A percentile compares a stretch with the other conserved stretches of the same genome.
Conservation (phyloP, 1,140 invertebrate species). For the Platorchestia sp. region DNA sequence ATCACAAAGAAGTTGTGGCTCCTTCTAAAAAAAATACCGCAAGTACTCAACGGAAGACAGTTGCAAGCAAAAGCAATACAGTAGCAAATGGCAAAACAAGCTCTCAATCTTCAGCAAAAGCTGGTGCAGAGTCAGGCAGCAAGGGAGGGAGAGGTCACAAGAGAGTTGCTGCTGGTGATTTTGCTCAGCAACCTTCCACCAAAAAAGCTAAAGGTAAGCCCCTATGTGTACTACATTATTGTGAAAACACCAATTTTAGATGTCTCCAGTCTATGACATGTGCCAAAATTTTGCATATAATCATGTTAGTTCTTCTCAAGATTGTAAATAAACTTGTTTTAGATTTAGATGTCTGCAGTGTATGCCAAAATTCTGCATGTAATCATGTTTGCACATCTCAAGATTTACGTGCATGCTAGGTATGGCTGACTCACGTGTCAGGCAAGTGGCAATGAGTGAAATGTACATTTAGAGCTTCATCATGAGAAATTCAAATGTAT, state of each 20-base stretch:
- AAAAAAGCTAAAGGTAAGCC: slow-evolving; percentile 27
- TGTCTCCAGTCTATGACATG: not conserved
- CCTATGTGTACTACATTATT: not conserved
- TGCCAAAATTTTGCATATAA: not conserved
- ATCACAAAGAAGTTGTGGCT: not conserved
- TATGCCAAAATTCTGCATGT: not conserved
- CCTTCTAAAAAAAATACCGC: not conserved
- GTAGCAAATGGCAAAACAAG: not conserved
- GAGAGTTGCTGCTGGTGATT: slow-evolving; percentile 20
- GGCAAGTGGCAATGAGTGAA: too few species aligned
- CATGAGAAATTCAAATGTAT: too few species aligned
- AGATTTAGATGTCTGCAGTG: not conserved
- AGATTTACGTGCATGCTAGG: too few species aligned
- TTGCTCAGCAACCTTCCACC: not conserved
- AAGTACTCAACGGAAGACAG: not conserved
- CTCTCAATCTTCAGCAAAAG: not conserved
- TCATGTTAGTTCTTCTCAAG: not conserved
- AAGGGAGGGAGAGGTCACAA: slow-evolving; percentile 45
- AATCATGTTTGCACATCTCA: not conserved
- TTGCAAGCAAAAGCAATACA: not conserved
- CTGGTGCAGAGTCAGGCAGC: not conserved
- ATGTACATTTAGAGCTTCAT: too few species aligned
- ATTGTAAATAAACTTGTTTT: not conserved
- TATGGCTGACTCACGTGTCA: too few species aligned
- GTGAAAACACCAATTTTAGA: not conserved